Evolutionary conservation across 2,113 vertebrate species (phyloP).

Genomic region (Tapirus terrestris): DNA sequence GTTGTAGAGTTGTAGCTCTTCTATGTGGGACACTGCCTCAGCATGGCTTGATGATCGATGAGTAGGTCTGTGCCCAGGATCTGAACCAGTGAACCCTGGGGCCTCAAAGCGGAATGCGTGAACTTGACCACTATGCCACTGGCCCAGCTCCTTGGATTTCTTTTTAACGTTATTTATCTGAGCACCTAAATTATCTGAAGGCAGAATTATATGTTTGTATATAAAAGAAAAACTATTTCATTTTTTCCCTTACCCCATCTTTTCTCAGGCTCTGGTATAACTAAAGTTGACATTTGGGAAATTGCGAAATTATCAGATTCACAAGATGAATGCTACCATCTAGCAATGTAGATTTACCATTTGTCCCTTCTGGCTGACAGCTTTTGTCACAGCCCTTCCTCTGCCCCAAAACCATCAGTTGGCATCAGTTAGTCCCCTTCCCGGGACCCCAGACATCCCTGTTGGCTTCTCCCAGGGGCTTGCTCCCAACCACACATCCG

Average conservation of each 20-base stretch:
- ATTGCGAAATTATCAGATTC: slow-evolving; percentile 12
- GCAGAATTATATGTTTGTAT: not conserved
- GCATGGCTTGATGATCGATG: no score
- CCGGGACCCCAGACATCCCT: not conserved
- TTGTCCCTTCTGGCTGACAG: not conserved
- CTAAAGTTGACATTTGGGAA: not conserved
- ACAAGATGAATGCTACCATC: not conserved
- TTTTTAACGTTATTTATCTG: slow-evolving; percentile 18
- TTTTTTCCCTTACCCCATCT: not conserved
- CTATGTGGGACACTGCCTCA: no score
- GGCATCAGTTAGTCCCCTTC: not conserved
- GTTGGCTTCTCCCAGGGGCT: not conserved
- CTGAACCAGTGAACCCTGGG: no score
- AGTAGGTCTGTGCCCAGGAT: no score
- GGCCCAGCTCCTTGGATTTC: not conserved
- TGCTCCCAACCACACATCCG: not conserved
- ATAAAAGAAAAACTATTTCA: not conserved
- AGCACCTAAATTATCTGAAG: not conserved
- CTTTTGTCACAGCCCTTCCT: not conserved
- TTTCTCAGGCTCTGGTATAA: not conserved
- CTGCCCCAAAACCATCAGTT: not conserved
- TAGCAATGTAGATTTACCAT: not conserved
- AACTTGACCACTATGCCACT: no score
- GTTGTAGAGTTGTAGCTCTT: no score
- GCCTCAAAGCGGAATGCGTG: no score